Conservation (phyloP, 1,140 invertebrate genomes). For the Drosophila nannoptera region DNA sequence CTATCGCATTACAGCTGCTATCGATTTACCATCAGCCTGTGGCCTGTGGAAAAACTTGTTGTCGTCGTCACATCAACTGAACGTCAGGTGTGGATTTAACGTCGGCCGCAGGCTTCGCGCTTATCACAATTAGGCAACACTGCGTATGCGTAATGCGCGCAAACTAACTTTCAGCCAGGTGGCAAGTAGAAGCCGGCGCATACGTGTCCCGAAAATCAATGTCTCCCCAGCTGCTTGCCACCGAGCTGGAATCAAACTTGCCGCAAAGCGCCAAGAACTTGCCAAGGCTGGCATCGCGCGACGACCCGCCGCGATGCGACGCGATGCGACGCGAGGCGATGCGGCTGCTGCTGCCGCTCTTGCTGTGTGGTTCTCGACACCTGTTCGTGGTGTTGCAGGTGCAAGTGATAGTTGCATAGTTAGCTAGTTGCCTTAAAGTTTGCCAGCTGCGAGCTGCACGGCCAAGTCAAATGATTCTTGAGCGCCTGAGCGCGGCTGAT, state of each 20-base stretch:
- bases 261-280: slow-evolving; percentile 11
- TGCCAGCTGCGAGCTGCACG: background rate
- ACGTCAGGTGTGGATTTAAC: slow-evolving; percentile 16
- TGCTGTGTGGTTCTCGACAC: slow-evolving; percentile 11
- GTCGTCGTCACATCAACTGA: slow-evolving; percentile 24
- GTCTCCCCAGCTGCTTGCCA: slow-evolving; percentile 12
- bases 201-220: slow-evolving; percentile 31
- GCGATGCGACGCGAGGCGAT: background rate
- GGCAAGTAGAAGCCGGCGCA: background rate
- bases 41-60: background rate
- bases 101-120: slow-evolving; percentile 2
- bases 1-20: too few relatives aligned
- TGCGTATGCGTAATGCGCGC: slow-evolving; percentile 58
- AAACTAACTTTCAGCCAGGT: slow-evolving; percentile 1
- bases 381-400: slow-evolving; percentile 20
- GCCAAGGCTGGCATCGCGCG: slow-evolving; percentile 15
- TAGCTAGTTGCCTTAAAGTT: slow-evolving; percentile 15
- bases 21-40: too few relatives aligned
- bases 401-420: slow-evolving; percentile 39
- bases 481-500: background rate
- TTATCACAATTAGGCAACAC: slow-evolving; percentile 68
- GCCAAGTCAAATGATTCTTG: slow-evolving; percentile 4
- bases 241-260: slow-evolving; percentile 54
- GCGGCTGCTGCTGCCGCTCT: slow-evolving; percentile 6
- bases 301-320: background rate